Conservation (phyloP, 2,888 invertebrate genomes). For the Hecatera dysodea region DNA sequence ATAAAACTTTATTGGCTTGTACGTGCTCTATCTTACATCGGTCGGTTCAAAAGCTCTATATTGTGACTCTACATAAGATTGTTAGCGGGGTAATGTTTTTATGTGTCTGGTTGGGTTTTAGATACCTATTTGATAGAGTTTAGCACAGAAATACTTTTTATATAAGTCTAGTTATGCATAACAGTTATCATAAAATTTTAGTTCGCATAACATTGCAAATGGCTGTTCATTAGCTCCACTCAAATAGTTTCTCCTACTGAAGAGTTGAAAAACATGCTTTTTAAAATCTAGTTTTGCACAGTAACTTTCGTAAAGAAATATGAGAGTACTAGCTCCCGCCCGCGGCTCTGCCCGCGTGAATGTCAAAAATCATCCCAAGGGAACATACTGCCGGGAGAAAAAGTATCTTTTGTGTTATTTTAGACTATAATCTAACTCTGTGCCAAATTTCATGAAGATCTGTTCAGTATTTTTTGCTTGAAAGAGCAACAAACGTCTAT, state of each 20-base stretch:
- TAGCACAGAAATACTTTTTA: neutral
- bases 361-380: too few relatives aligned
- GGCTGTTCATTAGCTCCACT: neutral
- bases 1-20: conserved; percentile 64
- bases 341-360: too few relatives aligned
- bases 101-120: conserved; percentile 10
- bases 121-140: conserved; percentile 1
- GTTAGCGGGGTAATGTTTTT: conserved; percentile 16
- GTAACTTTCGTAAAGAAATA: neutral
- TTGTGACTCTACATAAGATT: conserved; percentile 42
- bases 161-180: neutral
- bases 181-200: neutral
- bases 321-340: too few relatives aligned
- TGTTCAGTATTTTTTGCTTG: too few relatives aligned
- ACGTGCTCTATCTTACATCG: conserved; percentile 62
- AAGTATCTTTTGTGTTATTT: too few relatives aligned
- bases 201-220: neutral
- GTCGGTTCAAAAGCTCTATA: conserved; percentile 45
- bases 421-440: too few relatives aligned
- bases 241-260: neutral
- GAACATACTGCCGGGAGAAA: too few relatives aligned
- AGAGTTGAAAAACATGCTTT: neutral
- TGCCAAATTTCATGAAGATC: too few relatives aligned
- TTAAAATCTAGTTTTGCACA: neutral
- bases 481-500: too few relatives aligned